Base-by-base conservation (phyloP, 2,888 invertebrate species). In the Zygothrica quintamaculata region DNA sequence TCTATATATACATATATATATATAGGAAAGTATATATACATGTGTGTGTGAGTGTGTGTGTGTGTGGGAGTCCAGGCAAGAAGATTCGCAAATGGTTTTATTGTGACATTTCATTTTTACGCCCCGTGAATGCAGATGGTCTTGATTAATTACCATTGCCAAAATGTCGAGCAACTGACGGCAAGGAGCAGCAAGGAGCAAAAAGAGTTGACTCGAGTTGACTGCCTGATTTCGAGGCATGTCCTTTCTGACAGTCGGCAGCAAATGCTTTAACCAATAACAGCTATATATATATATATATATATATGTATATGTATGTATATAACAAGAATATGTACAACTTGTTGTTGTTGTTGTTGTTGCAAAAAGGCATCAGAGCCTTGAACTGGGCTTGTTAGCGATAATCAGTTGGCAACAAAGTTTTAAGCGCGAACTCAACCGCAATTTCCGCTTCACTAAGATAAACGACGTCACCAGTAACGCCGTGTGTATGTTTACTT, bases 101-200 rank as follows among this genome's bases (percentile, higher is more conserved):
- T 73, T 77, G 79, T 76, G 78, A 81, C 74, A 75, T 74, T 77
- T 75, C 74, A 81, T 65, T 81, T 72, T 77, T 74, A 81, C 79
- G 81, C 79, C 71, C 74, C 53, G 68, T 77, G 81, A 62, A 64
- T 78, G 77, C 73, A 73, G 77, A 71, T 77, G 77, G 62, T 75
- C 71, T 73, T 82, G 81, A 81, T 82, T 82, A 81, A 82, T 82
- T 81, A 71, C 77, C 59, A n/a, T n/a, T n/a, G 58, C 65, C 69
- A 48, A 66, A 74, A 57, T 76, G 71, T 65, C 68, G 60, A 33
- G 61, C 65, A 33, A 58, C 65, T 67, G 79, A 65, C 61, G 62
- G 22, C 60, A 25, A 22, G 18, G 18, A 22, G n/a, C n/a, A n/a
- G n/a, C n/a, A n/a, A 22, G 18, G 18, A 22, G 18, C 5, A 26